Percentiles rank a stretch among this genome's conserved stretches.
phyloP scores from a whole-genome alignment of 2,888 invertebrate genomes.

The Xanthia icteritia region DNA sequence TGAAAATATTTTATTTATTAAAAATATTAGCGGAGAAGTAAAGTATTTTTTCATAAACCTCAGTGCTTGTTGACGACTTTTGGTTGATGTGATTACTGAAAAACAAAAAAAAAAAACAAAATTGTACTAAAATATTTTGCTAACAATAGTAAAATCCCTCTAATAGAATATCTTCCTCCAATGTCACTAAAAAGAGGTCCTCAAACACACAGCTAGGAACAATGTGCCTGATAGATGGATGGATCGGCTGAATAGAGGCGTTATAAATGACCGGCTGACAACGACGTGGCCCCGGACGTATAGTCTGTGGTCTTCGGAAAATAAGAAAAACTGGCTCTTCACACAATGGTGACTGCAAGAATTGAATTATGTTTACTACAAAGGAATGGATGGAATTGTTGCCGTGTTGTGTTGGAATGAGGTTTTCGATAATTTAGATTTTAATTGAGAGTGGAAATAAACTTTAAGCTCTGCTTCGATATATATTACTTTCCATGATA shows the following conservation, averaged over 20 bases:
- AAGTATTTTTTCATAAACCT: not conserved
- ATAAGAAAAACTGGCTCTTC: slow-evolving; percentile 63
- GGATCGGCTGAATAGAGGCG: slow-evolving; percentile 74
- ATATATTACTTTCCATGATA: not conserved
- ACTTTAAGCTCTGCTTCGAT: not conserved
- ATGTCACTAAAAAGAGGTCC: slow-evolving; percentile 52
- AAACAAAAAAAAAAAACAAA: not conserved
- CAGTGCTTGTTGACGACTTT: not conserved
- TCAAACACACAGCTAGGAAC: slow-evolving; percentile 68
- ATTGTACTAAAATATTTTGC: not conserved
- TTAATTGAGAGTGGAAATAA: slow-evolving; percentile 23
- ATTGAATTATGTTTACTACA: slow-evolving; percentile 59
- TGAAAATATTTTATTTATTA: not conserved
- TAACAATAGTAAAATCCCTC: not conserved
- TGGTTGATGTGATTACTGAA: not conserved
- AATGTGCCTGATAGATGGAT: slow-evolving; percentile 76
- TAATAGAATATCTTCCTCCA: slow-evolving; percentile 21
- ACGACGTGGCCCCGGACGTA: slow-evolving; percentile 50
- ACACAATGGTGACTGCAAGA: slow-evolving; percentile 60
- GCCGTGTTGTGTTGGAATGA: slow-evolving; percentile 24
- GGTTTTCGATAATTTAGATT: slow-evolving; percentile 16
- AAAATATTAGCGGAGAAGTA: not conserved
- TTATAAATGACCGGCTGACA: slow-evolving; percentile 77
- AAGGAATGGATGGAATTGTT: slow-evolving; percentile 38
- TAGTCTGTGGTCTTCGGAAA: slow-evolving; percentile 58